Conservation (phyloP, 2,888 invertebrate genomes). For the Amphipyra berbera region DNA sequence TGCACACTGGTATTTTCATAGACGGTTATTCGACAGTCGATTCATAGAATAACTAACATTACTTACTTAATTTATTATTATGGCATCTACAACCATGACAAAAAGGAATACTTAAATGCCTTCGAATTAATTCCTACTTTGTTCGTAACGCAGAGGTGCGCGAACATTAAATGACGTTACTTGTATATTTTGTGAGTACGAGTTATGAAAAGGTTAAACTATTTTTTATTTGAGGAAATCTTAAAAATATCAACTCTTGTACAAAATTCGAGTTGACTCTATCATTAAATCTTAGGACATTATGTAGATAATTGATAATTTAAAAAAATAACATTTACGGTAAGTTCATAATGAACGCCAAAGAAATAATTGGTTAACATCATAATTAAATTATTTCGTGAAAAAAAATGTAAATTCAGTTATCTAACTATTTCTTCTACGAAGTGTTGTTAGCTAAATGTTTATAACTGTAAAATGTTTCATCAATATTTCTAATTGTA, state of each 20-base stretch:
- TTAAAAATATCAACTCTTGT: slow-evolving; percentile 55
- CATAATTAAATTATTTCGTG: slow-evolving; percentile 18
- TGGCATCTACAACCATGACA: slow-evolving; percentile 66
- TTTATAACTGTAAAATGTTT: slow-evolving; percentile 52
- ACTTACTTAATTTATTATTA: slow-evolving; percentile 66
- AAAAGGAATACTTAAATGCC: slow-evolving; percentile 58
- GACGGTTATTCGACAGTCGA: slow-evolving; percentile 62
- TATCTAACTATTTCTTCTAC: slow-evolving; percentile 43
- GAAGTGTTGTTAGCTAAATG: slow-evolving; percentile 41
- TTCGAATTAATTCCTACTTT: slow-evolving; percentile 53
- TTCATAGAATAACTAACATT: slow-evolving; percentile 64
- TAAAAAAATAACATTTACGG: slow-evolving; percentile 37
- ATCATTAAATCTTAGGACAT: slow-evolving; percentile 49
- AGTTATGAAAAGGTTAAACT: slow-evolving; percentile 54
- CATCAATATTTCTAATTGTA: slow-evolving; percentile 41
- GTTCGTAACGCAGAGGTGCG: slow-evolving; percentile 55
- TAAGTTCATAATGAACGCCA: slow-evolving; percentile 22
- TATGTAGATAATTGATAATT: slow-evolving; percentile 48
- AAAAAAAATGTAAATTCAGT: slow-evolving; percentile 39
- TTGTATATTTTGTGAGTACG: slow-evolving; percentile 56
- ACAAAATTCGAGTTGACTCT: slow-evolving; percentile 56
- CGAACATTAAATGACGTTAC: slow-evolving; percentile 50
- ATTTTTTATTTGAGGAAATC: slow-evolving; percentile 59
- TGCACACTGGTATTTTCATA: slow-evolving; percentile 56
- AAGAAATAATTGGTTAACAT: slow-evolving; percentile 14